Conservation (phyloP, 2,888 invertebrate species). For the Byasa hedistus region DNA sequence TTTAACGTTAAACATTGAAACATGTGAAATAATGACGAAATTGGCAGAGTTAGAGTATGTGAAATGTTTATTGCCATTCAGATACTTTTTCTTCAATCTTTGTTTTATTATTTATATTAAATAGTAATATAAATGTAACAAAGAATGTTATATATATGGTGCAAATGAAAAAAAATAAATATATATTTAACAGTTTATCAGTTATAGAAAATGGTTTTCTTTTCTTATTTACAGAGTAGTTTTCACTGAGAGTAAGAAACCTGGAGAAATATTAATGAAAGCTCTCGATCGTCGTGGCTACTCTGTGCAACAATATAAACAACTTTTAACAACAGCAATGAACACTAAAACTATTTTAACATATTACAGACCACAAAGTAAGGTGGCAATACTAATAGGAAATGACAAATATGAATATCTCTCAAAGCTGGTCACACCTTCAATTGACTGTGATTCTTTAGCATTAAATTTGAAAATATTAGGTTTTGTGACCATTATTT, state of each 20-base stretch:
- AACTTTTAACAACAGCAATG: constrained; percentile 44
- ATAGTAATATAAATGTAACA: no score
- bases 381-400: constrained; percentile 69
- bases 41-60: constrained; percentile 61
- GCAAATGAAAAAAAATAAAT: not conserved
- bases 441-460: constrained; percentile 64
- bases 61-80: not conserved
- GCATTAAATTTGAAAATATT: constrained; percentile 54
- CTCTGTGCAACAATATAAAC: constrained; percentile 47
- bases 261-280: constrained; percentile 64
- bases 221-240: constrained; percentile 47
- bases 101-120: not conserved
- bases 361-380: constrained; percentile 60
- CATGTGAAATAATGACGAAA: constrained; percentile 63
- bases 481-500: constrained; percentile 60
- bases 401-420: constrained; percentile 66
- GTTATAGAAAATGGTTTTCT: not conserved
- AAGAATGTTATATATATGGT: no score
- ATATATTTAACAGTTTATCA: not conserved
- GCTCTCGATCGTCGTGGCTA: constrained; percentile 57
- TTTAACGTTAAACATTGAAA: constrained; percentile 47
- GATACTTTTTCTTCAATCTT: not conserved
- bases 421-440: constrained; percentile 65
- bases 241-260: constrained; percentile 47
- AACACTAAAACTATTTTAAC: constrained; percentile 48